Conservation (phyloP, 1,140 invertebrate genomes). For the Drosophila navojoa region DNA sequence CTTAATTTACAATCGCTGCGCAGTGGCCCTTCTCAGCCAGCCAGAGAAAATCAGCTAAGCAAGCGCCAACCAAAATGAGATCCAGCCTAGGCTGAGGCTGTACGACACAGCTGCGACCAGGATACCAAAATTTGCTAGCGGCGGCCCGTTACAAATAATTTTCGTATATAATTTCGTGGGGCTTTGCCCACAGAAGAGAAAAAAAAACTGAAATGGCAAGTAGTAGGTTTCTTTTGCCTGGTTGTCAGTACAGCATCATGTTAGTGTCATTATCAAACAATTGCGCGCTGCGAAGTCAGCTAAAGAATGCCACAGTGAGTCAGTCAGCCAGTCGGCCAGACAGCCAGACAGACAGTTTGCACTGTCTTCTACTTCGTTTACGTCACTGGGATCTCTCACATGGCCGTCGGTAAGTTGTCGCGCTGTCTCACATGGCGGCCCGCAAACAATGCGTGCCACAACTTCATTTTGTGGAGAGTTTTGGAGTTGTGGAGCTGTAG, state of each 20-base stretch:
- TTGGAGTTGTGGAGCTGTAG: no score
- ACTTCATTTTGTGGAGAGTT: constrained; percentile 37
- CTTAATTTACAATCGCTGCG: constrained; percentile 75
- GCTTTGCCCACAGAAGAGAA: constrained; percentile 41
- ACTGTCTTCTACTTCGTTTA: constrained; percentile 18
- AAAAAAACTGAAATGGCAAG: constrained; percentile 16
- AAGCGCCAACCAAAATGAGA: constrained; percentile 55
- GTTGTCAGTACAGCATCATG: constrained; percentile 72
- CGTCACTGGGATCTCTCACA: constrained; percentile 46
- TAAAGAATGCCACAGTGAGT: constrained; percentile 26
- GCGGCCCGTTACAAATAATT: constrained; percentile 65
- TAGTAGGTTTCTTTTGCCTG: constrained; percentile 47
- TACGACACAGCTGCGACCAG: constrained; percentile 4
- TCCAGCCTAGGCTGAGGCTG: constrained; percentile 26
- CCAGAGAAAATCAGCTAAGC: constrained; percentile 53
- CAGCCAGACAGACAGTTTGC: not conserved
- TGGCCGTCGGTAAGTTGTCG: constrained; percentile 47
- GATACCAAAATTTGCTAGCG: constrained; percentile 54
- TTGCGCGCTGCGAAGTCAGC: constrained; percentile 49
- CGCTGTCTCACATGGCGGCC: constrained; percentile 32
- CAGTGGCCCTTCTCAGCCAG: constrained; percentile 33
- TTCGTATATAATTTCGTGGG: constrained; percentile 60
- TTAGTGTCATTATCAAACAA: constrained; percentile 81
- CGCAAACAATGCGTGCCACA: constrained; percentile 62
- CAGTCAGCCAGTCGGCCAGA: no score